Evolutionary conservation across 2,797 vertebrate genomes (phyloP).

Genomic region (Cossypha polioptera): DNA sequence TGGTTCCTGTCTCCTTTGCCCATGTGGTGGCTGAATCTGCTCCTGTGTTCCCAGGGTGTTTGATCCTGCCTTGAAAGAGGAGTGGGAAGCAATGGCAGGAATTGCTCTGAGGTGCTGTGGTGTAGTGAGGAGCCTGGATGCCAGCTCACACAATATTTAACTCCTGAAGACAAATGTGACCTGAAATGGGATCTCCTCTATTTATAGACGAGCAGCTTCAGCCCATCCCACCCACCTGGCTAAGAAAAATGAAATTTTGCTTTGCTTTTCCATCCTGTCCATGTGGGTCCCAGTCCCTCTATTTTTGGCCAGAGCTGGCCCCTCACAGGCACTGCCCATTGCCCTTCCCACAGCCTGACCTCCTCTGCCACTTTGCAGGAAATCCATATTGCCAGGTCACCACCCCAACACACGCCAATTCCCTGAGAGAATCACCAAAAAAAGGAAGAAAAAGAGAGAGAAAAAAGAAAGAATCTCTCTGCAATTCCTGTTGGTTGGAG

Average conservation of each 20-base stretch:
- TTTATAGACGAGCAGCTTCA: background rate
- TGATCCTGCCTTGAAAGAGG: background rate
- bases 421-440: slow-evolving; percentile 49
- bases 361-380: slow-evolving; percentile 75
- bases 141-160: accelerated
- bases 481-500: slow-evolving; percentile 66
- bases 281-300: background rate
- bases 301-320: background rate
- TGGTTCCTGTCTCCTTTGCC: background rate
- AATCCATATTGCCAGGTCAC: slow-evolving; percentile 74
- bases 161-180: background rate
- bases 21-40: accelerated
- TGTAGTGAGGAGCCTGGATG: background rate
- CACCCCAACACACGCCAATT: slow-evolving; percentile 75
- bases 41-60: background rate
- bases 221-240: background rate
- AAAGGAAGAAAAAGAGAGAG: background rate
- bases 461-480: background rate
- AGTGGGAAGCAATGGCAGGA: background rate
- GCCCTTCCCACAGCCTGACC: background rate
- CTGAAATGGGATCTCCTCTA: background rate
- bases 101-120: background rate
- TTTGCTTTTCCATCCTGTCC: background rate
- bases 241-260: background rate
- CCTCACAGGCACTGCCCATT: background rate